Base-by-base conservation (phyloP, 2,888 invertebrate genomes). In the Dascillus cervinus region DNA sequence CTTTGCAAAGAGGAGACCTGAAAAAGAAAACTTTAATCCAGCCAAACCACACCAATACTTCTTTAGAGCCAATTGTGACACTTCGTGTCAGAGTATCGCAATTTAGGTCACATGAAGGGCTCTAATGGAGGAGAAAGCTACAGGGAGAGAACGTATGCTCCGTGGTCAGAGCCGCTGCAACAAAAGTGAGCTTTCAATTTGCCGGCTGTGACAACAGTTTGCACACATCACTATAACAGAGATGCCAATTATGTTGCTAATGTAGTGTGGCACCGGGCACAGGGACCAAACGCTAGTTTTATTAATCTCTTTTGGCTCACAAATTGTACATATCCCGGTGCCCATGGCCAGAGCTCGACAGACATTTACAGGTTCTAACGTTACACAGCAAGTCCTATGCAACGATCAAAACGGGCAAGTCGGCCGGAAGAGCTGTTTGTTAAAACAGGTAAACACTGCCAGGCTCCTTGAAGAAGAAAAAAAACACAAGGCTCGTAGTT, bases 1-100 rank as follows among this genome's bases (percentile, higher is more conserved):
- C 67, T 73, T 77, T 80, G 82, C 83, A 84, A 84, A 84, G 84
- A 84, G 84, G 83, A 84, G 83, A 83, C 80, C 83, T 82, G 82
- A 34, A 39, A 39, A 38, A 26, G n/a, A n/a, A 40, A 40, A 37
- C 23, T 34, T 29, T 26, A 51, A 53, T 44, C 51, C 50, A 46
- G 49, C 55, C 53, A 56, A 52, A 4, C 4, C 47, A 53, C 51
- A 55, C 49, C 44, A 47, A 43, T 43, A 48, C 43, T 49, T 46
- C 44, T 47, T 31, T 39, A 46, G 44, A 50, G 49, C 50, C 50
- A 49, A 49, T 49, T 48, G 42, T 40, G 44, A 46, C 44, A 46
- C 47, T 22, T 34, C 29, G 49, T 45, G 49, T 45, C 46, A 39
- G 22, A 26, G 36, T 34, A 43, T 41, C 39, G 42, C 39, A 44